Evolutionary conservation across 2,888 invertebrate genomes (phyloP).

Genomic region (Drosophila mettleri): DNA sequence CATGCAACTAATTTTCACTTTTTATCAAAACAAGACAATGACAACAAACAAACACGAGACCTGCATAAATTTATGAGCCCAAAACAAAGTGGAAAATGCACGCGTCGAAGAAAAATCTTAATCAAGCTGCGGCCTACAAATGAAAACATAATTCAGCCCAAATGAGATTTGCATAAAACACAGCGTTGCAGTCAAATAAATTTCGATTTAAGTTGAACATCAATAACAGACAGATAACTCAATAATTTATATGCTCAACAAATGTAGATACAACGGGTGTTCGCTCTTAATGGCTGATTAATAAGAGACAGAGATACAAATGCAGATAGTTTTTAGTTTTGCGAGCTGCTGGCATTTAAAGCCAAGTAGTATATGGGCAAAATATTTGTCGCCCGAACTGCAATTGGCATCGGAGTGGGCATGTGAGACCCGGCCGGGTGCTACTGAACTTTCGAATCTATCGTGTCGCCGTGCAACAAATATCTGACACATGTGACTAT

Average conservation of each 20-base stretch:
- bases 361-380: slow-evolving; percentile 19
- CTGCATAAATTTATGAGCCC: slow-evolving; percentile 63
- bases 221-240: slow-evolving; percentile 64
- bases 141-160: slow-evolving; percentile 75
- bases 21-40: slow-evolving; percentile 38
- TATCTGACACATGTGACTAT: slow-evolving; percentile 64
- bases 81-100: background rate
- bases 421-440: slow-evolving; percentile 1
- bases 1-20: slow-evolving; percentile 72
- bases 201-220: slow-evolving; percentile 50
- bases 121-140: slow-evolving; percentile 66
- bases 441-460: slow-evolving; percentile 74
- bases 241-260: slow-evolving; percentile 71
- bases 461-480: slow-evolving; percentile 69
- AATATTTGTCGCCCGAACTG: slow-evolving; percentile 30
- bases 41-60: slow-evolving; percentile 45
- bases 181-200: slow-evolving; percentile 72
- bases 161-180: slow-evolving; percentile 74
- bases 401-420: background rate
- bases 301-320: slow-evolving; percentile 39
- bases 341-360: slow-evolving; percentile 41
- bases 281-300: slow-evolving; percentile 44
- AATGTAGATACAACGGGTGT: slow-evolving; percentile 57
- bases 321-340: slow-evolving; percentile 24
- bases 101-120: slow-evolving; percentile 60